Evolutionary conservation across 2,797 vertebrate species (phyloP).

Genomic region (Coregonus suidteri): DNA sequence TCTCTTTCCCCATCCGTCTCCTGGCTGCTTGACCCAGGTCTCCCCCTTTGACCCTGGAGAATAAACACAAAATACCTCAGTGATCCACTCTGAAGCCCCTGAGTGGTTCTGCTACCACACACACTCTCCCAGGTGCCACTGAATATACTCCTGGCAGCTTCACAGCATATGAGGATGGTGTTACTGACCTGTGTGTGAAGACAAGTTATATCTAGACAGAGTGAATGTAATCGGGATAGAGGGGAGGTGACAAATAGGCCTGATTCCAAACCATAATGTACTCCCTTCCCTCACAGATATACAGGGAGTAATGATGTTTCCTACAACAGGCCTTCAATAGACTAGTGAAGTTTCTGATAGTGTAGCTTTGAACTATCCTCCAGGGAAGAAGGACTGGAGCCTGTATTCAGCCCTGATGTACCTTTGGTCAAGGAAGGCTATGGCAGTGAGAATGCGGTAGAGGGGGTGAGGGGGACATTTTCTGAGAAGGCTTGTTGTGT

Average conservation of each 20-base stretch:
- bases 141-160: slow-evolving; percentile 14
- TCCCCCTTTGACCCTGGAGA: slow-evolving; percentile 27
- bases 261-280: neutral
- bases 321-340: too few species aligned
- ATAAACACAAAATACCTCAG: slow-evolving; percentile 33
- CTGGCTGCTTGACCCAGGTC: slow-evolving; percentile 26
- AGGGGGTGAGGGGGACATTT: slow-evolving; percentile 4
- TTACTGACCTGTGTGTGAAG: neutral
- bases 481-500: slow-evolving; percentile 10
- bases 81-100: slow-evolving; percentile 36
- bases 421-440: neutral
- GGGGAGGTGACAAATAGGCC: neutral
- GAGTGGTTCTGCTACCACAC: slow-evolving; percentile 36
- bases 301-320: too few species aligned
- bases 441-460: neutral
- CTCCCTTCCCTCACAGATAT: neutral
- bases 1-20: slow-evolving; percentile 17
- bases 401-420: neutral
- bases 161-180: neutral
- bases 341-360: too few species aligned
- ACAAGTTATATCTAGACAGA: neutral
- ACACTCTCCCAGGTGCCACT: slow-evolving; percentile 23
- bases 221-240: neutral
- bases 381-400: neutral
- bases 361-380: neutral